Conservation (phyloP, 2,888 invertebrate species). For the Enchytraeus crypticus region DNA sequence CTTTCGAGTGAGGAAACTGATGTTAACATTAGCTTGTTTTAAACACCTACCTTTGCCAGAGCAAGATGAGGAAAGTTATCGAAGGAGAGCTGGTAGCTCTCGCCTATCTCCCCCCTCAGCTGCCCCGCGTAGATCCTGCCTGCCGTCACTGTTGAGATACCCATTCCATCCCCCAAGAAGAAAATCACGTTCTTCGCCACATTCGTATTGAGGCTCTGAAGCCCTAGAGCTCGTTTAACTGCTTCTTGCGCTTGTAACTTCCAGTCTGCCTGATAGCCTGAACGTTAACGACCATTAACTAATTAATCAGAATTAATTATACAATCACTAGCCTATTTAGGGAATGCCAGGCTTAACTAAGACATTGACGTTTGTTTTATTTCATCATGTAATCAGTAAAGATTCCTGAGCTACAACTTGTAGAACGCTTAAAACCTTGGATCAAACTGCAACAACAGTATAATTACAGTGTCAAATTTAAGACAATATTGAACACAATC, state of each 20-base stretch:
- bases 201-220: constrained; percentile 50
- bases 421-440: too few species aligned
- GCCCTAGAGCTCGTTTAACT: constrained; percentile 29
- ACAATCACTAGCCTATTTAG: too few species aligned
- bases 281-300: not conserved
- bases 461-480: too few species aligned
- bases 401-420: too few species aligned
- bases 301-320: too few species aligned
- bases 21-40: too few species aligned
- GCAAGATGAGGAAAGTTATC: constrained; percentile 76
- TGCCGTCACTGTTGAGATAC: constrained; percentile 66
- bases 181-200: constrained; percentile 43
- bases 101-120: constrained; percentile 53
- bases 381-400: too few species aligned
- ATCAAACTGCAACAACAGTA: too few species aligned
- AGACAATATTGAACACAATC: too few species aligned
- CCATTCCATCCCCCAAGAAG: constrained; percentile 75
- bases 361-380: too few species aligned
- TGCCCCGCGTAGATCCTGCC: constrained; percentile 57
- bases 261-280: constrained; percentile 1
- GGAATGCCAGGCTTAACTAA: too few species aligned
- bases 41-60: constrained; percentile 63
- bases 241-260: not conserved
- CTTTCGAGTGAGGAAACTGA: too few species aligned
- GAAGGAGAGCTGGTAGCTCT: constrained; percentile 64